phyloP scores from a whole-genome alignment of 2,888 invertebrate species.

The Rhopalosiphum nymphaeae region DNA sequence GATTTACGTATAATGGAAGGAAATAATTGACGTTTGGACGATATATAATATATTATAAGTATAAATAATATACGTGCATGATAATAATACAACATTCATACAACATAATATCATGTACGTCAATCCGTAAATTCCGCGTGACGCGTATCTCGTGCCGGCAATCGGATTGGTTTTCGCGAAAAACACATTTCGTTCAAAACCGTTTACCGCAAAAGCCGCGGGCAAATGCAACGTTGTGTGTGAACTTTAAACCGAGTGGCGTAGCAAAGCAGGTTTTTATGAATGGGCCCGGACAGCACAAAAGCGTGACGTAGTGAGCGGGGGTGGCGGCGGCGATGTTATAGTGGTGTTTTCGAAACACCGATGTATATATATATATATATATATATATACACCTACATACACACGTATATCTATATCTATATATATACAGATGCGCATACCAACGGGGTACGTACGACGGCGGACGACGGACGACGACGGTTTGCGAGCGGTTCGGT shows the following conservation, averaged over 20 bases:
- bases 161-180: constrained; percentile 16
- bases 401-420: neutral
- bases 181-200: neutral
- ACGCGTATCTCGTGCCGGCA: neutral
- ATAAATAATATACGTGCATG: neutral
- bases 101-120: neutral
- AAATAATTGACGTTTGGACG: neutral
- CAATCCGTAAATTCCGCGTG: neutral
- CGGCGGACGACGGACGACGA: neutral
- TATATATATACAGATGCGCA: neutral
- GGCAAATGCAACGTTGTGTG: neutral
- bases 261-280: constrained; percentile 27
- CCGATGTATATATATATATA: neutral
- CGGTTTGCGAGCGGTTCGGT: neutral
- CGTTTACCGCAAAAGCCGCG: neutral
- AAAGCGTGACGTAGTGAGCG: constrained; percentile 28
- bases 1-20: neutral
- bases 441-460: neutral
- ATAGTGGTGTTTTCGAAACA: neutral
- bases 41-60: neutral
- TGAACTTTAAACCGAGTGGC: neutral
- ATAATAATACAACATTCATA: neutral
- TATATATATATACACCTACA: neutral
- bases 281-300: constrained; percentile 43
- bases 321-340: neutral